phyloP scores from a whole-genome alignment of 2,113 vertebrate species.

The Polypterus bichir region DNA sequence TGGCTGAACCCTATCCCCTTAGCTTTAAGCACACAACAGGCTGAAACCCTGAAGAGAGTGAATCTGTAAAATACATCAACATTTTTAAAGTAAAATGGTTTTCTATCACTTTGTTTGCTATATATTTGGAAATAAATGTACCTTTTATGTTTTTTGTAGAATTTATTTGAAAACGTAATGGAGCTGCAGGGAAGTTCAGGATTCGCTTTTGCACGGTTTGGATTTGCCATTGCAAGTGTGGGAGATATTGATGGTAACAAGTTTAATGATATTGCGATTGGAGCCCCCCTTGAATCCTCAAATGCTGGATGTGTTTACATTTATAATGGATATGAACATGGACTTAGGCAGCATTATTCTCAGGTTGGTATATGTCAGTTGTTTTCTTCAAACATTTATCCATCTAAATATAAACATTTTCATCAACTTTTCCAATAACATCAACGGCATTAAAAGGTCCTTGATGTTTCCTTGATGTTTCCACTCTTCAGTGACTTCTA shows the following conservation, averaged over 20 bases:
- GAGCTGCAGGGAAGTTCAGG: constrained; percentile 19
- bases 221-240: constrained; percentile 41
- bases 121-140: no score
- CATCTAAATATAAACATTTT: background rate
- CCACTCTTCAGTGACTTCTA: no score
- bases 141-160: no score
- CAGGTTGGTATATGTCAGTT: constrained; percentile 33
- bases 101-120: no score
- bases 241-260: constrained; percentile 47
- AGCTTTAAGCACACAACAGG: no score
- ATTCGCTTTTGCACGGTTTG: constrained; percentile 45
- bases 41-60: no score
- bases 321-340: constrained; percentile 35
- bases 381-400: background rate
- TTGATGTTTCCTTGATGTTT: no score
- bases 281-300: constrained; percentile 44
- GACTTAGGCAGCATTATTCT: constrained; percentile 30
- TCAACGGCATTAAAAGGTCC: no score
- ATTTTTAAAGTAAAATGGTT: no score
- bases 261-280: constrained; percentile 47
- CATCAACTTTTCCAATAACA: no score
- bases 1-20: no score
- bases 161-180: constrained; percentile 4
- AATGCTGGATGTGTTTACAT: constrained; percentile 50
- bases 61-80: no score